A percentile compares a stretch with the other conserved stretches of the same genome.
Evolutionary conservation across 2,888 invertebrate species (phyloP).

Genomic region (Andrena praecox): DNA sequence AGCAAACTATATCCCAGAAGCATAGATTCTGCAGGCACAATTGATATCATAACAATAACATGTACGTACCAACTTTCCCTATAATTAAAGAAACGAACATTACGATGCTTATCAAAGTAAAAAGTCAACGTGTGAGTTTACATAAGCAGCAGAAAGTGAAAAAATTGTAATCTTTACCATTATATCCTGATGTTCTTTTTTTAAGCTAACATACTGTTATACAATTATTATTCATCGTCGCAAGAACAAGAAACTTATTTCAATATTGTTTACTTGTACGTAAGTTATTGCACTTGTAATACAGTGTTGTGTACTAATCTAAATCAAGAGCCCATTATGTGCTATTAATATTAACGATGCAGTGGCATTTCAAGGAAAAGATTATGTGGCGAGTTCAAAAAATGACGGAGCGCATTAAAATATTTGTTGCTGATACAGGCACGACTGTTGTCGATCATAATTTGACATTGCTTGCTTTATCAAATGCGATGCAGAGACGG

Average conservation of each 20-base stretch:
- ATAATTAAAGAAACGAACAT: background rate
- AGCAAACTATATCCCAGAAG: background rate
- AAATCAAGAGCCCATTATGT: no score
- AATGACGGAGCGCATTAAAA: background rate
- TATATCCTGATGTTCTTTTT: background rate
- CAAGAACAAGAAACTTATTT: background rate
- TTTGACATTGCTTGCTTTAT: constrained; percentile 21
- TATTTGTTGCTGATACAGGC: background rate
- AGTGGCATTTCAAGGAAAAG: no score
- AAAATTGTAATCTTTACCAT: background rate
- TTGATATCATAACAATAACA: background rate
- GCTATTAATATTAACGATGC: no score
- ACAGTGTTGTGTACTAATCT: no score
- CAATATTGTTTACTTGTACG: background rate
- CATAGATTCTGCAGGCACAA: background rate
- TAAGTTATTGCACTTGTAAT: no score
- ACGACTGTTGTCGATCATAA: constrained; percentile 21
- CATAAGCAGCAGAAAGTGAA: background rate
- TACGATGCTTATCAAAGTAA: background rate
- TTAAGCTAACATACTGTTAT: background rate
- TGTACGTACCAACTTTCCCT: background rate
- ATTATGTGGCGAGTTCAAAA: background rate
- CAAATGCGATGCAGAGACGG: background rate
- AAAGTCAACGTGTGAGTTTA: background rate
- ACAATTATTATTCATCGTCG: background rate